phyloP scores from a whole-genome alignment of 1,140 invertebrate genomes.

The Megathymus violae region DNA sequence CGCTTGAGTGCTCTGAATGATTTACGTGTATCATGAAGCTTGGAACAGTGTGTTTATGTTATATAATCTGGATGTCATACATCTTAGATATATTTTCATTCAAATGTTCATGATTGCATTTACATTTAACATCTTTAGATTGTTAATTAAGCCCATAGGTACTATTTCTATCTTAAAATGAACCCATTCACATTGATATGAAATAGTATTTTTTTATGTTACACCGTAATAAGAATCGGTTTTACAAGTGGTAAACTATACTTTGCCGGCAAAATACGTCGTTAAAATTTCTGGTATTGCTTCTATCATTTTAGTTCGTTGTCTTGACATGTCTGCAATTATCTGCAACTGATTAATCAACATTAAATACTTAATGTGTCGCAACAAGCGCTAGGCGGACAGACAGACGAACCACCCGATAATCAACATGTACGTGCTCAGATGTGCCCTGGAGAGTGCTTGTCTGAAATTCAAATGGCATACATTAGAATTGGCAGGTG shows the following conservation, averaged over 20 bases:
- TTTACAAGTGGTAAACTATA: no score
- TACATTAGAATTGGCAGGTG: conserved; percentile 27
- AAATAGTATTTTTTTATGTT: no score
- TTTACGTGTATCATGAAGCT: not conserved
- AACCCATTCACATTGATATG: no score
- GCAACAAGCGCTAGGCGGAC: not conserved
- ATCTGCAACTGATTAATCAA: not conserved
- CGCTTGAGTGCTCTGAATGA: not conserved
- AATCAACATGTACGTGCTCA: conserved; percentile 14
- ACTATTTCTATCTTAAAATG: no score
- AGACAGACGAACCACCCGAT: not conserved
- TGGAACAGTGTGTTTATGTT: not conserved
- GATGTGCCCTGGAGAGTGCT: not conserved
- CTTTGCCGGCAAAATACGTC: no score
- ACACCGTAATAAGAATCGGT: no score
- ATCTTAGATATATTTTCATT: not conserved
- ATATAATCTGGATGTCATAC: not conserved
- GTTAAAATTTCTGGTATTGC: no score
- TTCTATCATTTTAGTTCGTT: no score
- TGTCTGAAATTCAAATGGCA: conserved; percentile 30
- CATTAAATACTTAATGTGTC: not conserved
- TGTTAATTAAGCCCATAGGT: no score
- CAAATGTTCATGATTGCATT: not conserved
- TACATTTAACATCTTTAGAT: no score
- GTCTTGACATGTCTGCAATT: no score